Base-by-base conservation (phyloP, 2,113 vertebrate species). In the Perognathus longimembris region DNA sequence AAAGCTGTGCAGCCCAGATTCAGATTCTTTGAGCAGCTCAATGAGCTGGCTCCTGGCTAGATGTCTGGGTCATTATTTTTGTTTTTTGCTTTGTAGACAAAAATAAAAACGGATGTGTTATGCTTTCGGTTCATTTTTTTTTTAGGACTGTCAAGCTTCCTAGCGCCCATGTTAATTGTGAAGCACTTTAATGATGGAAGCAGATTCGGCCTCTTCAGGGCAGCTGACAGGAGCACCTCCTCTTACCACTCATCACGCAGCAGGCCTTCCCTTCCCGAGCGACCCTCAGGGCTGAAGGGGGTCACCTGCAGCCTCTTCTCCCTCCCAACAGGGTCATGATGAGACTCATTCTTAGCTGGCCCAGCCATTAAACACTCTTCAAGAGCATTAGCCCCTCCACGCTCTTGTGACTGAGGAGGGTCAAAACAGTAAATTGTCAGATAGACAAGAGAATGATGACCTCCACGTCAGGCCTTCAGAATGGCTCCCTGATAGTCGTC, bases 301-400 rank as follows among this genome's bases (percentile, higher is more conserved):
- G 80, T 79, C 89, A 38, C 91, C 94, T 86, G 93, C 86, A 54
- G 81, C 91, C 20, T 20, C 36, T 64, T n/a, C 9, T 61, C 38
- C 30, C 78, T 88, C 77, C 81, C 81, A 42, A 14, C 10, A 71
- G 85, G 38, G 14, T 70, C 34, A 8, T n/a, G 57, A 63, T 42
- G 79, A 76, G 77, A 61, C 34, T 70, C 85, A 79, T 81, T 88
- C 92, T 90, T 74, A 63, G 77, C 42, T 26, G 54, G 34, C 40
- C 30, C 17, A 85, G 84, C 50, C n/a, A 15, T 22, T 15, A 54
- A 70, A 59, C 34, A 63, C 63, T 85, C 34, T 38, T 5, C 24
- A 26, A 80, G 59, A 82, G 21, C 36, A 30, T 66, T 67, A 66
- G 6, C 66, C 3, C 50, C 59, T 86, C 21, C 9, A 75, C 50